Evolutionary conservation across 2,113 vertebrate genomes (phyloP).

Genomic region (Pomatorhinus ruficollis): DNA sequence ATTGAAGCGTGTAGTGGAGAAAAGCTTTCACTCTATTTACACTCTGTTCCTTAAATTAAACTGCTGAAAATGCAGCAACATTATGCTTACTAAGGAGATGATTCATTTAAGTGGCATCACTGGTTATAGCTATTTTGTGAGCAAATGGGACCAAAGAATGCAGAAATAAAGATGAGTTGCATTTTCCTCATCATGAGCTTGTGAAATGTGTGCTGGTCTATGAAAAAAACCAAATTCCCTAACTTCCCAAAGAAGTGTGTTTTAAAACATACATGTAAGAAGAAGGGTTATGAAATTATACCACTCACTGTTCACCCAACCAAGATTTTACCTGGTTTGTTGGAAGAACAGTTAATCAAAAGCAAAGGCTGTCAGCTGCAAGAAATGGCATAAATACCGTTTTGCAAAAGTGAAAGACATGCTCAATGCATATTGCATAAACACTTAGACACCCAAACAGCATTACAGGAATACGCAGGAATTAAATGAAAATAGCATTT

Average conservation of each 20-base stretch:
- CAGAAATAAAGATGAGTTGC: background rate
- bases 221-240: background rate
- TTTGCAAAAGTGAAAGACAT: slow-evolving; percentile 27
- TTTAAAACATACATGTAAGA: background rate
- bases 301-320: background rate
- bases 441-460: background rate
- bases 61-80: background rate
- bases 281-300: background rate
- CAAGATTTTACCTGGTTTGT: background rate
- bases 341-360: slow-evolving; percentile 7
- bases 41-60: background rate
- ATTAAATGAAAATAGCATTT: slow-evolving; percentile 28
- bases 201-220: background rate
- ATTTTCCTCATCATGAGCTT: background rate
- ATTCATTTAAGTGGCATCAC: background rate
- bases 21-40: background rate
- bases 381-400: slow-evolving; percentile 19
- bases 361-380: slow-evolving; percentile 26
- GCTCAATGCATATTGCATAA: background rate
- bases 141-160: background rate
- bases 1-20: background rate
- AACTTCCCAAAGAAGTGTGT: background rate
- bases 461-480: background rate
- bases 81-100: background rate
- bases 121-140: background rate